phyloP scores from a whole-genome alignment of 2,888 invertebrate genomes.

The Lymantria dispar region DNA sequence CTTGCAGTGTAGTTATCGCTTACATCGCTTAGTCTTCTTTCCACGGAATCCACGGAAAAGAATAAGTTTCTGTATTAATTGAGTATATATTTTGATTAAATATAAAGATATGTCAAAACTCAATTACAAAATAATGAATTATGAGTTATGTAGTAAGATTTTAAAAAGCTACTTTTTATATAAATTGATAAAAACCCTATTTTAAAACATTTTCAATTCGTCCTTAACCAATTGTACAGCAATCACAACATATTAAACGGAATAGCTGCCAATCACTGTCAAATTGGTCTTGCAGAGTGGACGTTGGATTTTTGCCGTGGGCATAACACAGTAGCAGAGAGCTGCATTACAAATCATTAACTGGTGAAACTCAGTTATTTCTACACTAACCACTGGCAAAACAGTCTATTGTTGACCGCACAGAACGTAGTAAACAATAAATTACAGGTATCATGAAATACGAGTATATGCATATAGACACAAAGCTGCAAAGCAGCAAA shows the following conservation, averaged over 20 bases:
- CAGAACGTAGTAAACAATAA: constrained; percentile 1
- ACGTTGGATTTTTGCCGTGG: constrained; percentile 21
- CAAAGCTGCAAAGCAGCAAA: too few relatives aligned
- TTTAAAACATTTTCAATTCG: background rate
- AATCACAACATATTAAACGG: constrained; percentile 39
- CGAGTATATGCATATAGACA: background rate
- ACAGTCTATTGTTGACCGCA: constrained; percentile 14
- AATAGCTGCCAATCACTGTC: constrained; percentile 47
- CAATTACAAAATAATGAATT: too few relatives aligned
- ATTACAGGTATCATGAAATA: background rate
- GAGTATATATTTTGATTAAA: too few relatives aligned
- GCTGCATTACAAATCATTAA: constrained; percentile 60
- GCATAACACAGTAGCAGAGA: constrained; percentile 41
- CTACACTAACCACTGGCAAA: constrained; percentile 27
- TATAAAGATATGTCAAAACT: too few relatives aligned
- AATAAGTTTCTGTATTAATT: too few relatives aligned
- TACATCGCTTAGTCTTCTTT: too few relatives aligned
- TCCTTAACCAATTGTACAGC: constrained; percentile 5
- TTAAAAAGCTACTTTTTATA: too few relatives aligned
- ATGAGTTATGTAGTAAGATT: too few relatives aligned
- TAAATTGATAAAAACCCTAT: too few relatives aligned
- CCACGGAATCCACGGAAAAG: too few relatives aligned
- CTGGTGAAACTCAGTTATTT: constrained; percentile 57
- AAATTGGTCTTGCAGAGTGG: constrained; percentile 32
- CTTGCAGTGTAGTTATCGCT: too few relatives aligned